Percentiles rank a stretch among this genome's conserved stretches.
Evolutionary conservation across 2,888 invertebrate species (phyloP).

Genomic region (Gryllus longicercus): DNA sequence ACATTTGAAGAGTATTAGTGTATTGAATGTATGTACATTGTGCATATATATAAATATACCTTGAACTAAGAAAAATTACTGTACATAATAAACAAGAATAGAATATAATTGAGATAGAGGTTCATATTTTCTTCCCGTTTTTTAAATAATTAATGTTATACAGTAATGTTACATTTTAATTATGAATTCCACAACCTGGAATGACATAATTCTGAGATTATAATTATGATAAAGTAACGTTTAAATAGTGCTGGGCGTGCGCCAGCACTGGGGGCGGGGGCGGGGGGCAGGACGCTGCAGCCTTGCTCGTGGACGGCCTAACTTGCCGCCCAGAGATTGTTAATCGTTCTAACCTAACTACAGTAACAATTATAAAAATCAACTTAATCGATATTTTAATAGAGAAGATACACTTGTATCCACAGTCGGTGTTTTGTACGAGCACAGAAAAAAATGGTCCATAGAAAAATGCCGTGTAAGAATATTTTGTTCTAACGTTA

Average conservation of each 20-base stretch:
- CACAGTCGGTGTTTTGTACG: too few species aligned
- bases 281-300: too few species aligned
- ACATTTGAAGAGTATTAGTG: conserved; percentile 7
- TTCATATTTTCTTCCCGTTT: neutral
- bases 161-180: neutral
- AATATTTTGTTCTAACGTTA: neutral
- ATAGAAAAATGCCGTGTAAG: neutral
- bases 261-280: too few species aligned
- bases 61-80: neutral
- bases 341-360: neutral
- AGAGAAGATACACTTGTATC: too few species aligned
- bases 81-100: conserved; percentile 1
- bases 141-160: neutral
- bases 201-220: neutral
- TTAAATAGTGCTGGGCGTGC: too few species aligned
- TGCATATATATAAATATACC: neutral
- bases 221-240: neutral
- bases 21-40: neutral
- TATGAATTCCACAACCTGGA: conserved; percentile 7
- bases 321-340: too few species aligned
- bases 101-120: neutral
- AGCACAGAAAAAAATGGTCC: neutral
- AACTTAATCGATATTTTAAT: neutral
- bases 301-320: too few species aligned
- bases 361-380: neutral